Base-by-base conservation (phyloP, 2,888 invertebrate genomes). In the Drosophila longiperda region DNA sequence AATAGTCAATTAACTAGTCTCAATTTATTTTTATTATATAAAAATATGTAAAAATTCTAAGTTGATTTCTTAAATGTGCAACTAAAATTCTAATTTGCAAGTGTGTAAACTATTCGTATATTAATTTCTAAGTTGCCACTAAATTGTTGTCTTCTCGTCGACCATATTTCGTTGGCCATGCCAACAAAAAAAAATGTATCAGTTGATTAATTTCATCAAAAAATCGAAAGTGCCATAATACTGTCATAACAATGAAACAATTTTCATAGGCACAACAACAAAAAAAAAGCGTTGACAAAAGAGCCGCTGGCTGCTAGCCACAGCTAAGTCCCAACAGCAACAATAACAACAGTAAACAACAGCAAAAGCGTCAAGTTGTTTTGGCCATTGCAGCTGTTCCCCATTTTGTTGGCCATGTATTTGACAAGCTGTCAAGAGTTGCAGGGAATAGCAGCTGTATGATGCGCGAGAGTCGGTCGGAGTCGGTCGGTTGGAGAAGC, bases 341-440 rank as follows among this genome's bases (percentile, higher is more conserved):
- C 34, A 49, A 45, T 20, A 52, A 49, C 38, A 63, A 33, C 52
- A 53, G 57, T 69, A 69, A 80, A 64, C 61, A 80, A 66, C 45
- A 45, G 45, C 45, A 23, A 45, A 45, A 63, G 75, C 76, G 74
- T 84, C 72, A 87, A 78, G 82, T 84, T 87, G 76, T 73, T 57
- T 64, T 79, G 83, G 74, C 48, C 70, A 71, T 58, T 78, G 78
- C 82, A 79, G 88, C 75, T 60, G 59, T 59, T 62, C 48, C 61
- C 69, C 81, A 74, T 80, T 71, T 83, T 81, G 77, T 70, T 71
- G 75, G 62, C 59, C 79, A 73, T 86, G 83, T 78, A 73, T 84
- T 89, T 89, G 87, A 81, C 89, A 79, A 67, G 85, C 79, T 84
- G 87, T 87, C 85, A 85, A 34, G 32, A 50, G 70, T 59, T 40